Evolutionary conservation across 1,140 invertebrate genomes (phyloP).

Genomic region (Solenopsis fugax): DNA sequence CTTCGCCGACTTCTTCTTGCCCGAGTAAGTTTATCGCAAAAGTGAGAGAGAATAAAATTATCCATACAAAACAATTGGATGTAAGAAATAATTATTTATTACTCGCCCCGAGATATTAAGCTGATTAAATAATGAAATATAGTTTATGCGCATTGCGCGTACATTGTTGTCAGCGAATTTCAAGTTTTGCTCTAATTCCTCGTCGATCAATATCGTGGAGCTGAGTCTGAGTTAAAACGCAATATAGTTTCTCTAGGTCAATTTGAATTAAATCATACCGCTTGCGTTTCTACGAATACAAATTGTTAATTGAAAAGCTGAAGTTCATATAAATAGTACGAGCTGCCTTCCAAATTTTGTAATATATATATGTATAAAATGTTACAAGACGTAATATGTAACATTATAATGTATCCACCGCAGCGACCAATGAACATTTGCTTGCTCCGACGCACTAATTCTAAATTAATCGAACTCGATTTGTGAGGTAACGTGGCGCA

Average conservation of each 20-base stretch:
- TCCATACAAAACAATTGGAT: not conserved
- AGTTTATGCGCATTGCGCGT: slow-evolving; percentile 1
- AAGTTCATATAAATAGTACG: not conserved
- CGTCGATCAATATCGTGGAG: not conserved
- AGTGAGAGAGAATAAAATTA: not conserved
- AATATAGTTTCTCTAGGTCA: slow-evolving; percentile 2
- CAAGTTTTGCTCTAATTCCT: slow-evolving; percentile 18
- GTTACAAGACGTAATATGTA: no score
- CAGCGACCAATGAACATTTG: not conserved
- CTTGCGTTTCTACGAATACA: slow-evolving; percentile 11
- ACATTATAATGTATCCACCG: not conserved
- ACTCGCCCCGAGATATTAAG: not conserved
- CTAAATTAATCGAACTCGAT: slow-evolving; percentile 40
- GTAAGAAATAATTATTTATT: not conserved
- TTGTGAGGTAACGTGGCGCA: slow-evolving; percentile 16
- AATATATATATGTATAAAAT: no score
- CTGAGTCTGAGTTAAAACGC: slow-evolving; percentile 4
- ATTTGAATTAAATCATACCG: slow-evolving; percentile 33
- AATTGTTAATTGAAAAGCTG: slow-evolving; percentile 20
- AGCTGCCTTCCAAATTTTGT: not conserved
- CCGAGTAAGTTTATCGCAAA: slow-evolving; percentile 6
- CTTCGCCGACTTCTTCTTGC: not conserved
- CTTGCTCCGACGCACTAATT: slow-evolving; percentile 23
- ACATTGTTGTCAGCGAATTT: not conserved
- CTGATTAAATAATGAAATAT: not conserved